Conservation (phyloP, 2,888 invertebrate species). For the Rhagonycha fulva region DNA sequence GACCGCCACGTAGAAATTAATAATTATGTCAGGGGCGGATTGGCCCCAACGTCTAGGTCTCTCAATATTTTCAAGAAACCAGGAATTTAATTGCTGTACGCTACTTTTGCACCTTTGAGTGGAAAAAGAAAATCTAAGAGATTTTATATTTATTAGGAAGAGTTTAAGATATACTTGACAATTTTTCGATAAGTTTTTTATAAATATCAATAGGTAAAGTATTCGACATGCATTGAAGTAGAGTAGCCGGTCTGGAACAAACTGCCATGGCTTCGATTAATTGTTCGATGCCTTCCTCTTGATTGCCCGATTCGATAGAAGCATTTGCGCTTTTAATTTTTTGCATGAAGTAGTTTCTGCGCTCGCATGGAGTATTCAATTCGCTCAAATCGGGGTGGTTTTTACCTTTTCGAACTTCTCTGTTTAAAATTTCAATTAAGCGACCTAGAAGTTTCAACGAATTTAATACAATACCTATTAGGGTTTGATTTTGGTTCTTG, state of each 20-base stretch:
- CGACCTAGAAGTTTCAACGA: slow-evolving; percentile 13
- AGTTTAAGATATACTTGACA: slow-evolving; percentile 13
- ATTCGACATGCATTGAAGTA: slow-evolving; percentile 21
- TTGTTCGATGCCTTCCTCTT: slow-evolving; percentile 5
- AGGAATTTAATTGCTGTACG: too few species aligned
- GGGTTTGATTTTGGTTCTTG: background rate
- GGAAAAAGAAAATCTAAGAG: too few species aligned
- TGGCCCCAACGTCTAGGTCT: background rate
- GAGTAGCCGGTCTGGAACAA: slow-evolving; percentile 16
- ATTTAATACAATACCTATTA: background rate
- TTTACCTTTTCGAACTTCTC: slow-evolving; percentile 8
- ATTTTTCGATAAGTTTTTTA: slow-evolving; percentile 15
- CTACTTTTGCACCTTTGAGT: too few species aligned
- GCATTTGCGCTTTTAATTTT: slow-evolving; percentile 15
- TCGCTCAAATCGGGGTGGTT: slow-evolving; percentile 1
- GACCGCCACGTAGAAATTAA: background rate
- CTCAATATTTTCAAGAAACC: background rate
- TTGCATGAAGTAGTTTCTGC: slow-evolving; percentile 23
- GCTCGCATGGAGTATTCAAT: background rate
- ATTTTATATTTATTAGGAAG: background rate
- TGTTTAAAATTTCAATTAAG: slow-evolving; percentile 19
- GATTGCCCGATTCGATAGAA: slow-evolving; percentile 10
- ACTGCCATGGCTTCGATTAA: slow-evolving; percentile 24
- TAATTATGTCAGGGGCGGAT: background rate
- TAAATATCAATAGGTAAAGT: slow-evolving; percentile 14